A percentile compares a stretch with the other conserved stretches of the same genome.
phyloP scores from a whole-genome alignment of 1,140 invertebrate genomes.

The Magallana gigas region DNA sequence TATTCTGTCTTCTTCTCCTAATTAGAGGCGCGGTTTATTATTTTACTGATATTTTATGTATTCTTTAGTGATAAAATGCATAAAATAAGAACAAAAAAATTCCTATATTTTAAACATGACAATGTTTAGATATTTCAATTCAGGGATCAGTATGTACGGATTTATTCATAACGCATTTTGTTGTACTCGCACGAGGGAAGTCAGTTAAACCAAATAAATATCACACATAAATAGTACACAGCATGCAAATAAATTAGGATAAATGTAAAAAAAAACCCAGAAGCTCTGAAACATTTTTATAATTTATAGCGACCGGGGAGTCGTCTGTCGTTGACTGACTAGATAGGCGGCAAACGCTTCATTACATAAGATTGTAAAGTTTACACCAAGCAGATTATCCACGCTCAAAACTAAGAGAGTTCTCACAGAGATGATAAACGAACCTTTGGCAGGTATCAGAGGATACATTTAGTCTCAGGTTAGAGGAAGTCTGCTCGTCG shows the following conservation, averaged over 20 bases:
- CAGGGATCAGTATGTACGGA: too few relatives aligned
- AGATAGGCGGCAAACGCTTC: not conserved
- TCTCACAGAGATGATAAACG: constrained; percentile 11
- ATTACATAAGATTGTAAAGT: constrained; percentile 18
- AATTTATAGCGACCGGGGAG: not conserved
- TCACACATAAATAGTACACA: not conserved
- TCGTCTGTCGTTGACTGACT: constrained; percentile 9
- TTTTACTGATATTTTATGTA: too few relatives aligned
- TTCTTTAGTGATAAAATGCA: too few relatives aligned
- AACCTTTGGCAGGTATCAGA: not conserved
- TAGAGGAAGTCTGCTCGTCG: constrained; percentile 21
- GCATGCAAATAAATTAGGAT: not conserved
- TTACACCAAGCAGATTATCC: constrained; percentile 8
- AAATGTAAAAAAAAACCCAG: not conserved
- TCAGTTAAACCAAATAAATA: not conserved
- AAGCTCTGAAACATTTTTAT: not conserved
- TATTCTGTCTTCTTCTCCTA: too few relatives aligned
- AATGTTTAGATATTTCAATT: too few relatives aligned
- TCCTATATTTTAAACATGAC: too few relatives aligned
- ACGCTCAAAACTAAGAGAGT: not conserved
- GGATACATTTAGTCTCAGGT: constrained; percentile 4
- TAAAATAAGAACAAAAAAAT: too few relatives aligned
- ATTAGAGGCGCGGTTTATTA: too few relatives aligned
- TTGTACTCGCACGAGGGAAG: too few relatives aligned
- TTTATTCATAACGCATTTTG: too few relatives aligned